These are phyloP conservation scores for Thelaira solivaga DNA, from an alignment of 2,888 invertebrate species.

Conservation along the genomic window DNA sequence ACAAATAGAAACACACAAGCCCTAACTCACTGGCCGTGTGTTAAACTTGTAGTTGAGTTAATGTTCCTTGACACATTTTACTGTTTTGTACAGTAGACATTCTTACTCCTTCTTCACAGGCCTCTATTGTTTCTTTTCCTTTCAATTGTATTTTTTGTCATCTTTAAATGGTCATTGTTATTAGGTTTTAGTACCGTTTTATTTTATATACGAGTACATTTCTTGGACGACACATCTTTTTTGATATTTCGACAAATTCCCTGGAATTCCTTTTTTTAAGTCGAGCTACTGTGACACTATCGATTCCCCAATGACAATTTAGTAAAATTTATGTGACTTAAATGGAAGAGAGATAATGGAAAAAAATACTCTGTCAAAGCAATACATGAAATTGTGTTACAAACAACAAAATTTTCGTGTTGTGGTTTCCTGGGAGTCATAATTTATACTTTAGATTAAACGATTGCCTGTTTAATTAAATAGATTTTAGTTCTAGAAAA, in stretches of 20 bases:
- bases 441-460: too few relatives aligned
- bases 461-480: too few relatives aligned
- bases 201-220: slow-evolving; percentile 30
- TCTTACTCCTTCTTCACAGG: slow-evolving; percentile 30
- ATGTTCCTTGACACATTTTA: slow-evolving; percentile 59
- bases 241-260: slow-evolving; percentile 52
- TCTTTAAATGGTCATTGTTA: slow-evolving; percentile 37
- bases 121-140: slow-evolving; percentile 39
- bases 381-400: neutral
- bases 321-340: slow-evolving; percentile 72
- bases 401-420: neutral
- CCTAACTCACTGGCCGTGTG: neutral
- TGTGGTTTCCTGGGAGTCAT: too few relatives aligned
- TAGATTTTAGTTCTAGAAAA: too few relatives aligned
- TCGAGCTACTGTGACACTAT: slow-evolving; percentile 57
- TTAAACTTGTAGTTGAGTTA: slow-evolving; percentile 20
- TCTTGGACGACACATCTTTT: slow-evolving; percentile 38
- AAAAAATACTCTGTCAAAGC: slow-evolving; percentile 32
- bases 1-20: slow-evolving; percentile 38
- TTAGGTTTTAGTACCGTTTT: slow-evolving; percentile 55
- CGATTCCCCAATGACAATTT: slow-evolving; percentile 72
- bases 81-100: slow-evolving; percentile 28
- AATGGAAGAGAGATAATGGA: slow-evolving; percentile 64
- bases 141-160: slow-evolving; percentile 23
- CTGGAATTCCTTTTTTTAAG: slow-evolving; percentile 48